phyloP scores from a whole-genome alignment of 2,888 invertebrate genomes.

The Rhogogaster chlorosoma region DNA sequence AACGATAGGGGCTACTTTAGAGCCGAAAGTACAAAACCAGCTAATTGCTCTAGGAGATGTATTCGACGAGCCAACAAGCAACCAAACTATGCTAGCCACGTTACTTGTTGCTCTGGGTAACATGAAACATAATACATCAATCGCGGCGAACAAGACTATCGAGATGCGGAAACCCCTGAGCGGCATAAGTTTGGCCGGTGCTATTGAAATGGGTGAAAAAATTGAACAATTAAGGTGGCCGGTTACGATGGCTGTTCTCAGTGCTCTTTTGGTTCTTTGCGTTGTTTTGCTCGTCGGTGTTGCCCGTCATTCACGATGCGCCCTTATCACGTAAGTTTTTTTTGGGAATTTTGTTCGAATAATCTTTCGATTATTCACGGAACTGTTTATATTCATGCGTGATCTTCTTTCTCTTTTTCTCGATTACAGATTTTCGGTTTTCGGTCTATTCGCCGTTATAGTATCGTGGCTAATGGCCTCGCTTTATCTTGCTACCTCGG shows the following conservation, averaged over 20 bases:
- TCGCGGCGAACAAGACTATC: conserved; percentile 87
- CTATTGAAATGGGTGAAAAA: conserved; percentile 83
- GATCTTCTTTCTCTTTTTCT: background rate
- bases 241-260: conserved; percentile 92
- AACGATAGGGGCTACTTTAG: conserved; percentile 87
- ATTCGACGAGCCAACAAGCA: conserved; percentile 87
- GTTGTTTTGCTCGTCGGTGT: conserved; percentile 94
- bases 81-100: conserved; percentile 87
- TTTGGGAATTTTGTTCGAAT: background rate
- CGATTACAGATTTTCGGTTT: conserved; percentile 86
- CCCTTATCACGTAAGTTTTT: conserved; percentile 86
- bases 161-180: conserved; percentile 87
- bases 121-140: conserved; percentile 87
- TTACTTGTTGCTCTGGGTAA: conserved; percentile 85
- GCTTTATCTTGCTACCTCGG: conserved; percentile 90
- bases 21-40: conserved; percentile 85
- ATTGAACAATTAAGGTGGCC: conserved; percentile 92
- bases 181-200: conserved; percentile 84
- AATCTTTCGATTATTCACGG: background rate
- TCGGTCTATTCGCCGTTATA: conserved; percentile 91
- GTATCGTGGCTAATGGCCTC: conserved; percentile 94
- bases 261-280: conserved; percentile 91
- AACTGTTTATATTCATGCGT: background rate
- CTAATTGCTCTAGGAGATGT: conserved; percentile 87
- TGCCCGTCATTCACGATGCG: conserved; percentile 92